These are phyloP conservation scores for Todiramphus chloris DNA, from an alignment of 2,113 vertebrate species.

Conservation along the genomic window DNA sequence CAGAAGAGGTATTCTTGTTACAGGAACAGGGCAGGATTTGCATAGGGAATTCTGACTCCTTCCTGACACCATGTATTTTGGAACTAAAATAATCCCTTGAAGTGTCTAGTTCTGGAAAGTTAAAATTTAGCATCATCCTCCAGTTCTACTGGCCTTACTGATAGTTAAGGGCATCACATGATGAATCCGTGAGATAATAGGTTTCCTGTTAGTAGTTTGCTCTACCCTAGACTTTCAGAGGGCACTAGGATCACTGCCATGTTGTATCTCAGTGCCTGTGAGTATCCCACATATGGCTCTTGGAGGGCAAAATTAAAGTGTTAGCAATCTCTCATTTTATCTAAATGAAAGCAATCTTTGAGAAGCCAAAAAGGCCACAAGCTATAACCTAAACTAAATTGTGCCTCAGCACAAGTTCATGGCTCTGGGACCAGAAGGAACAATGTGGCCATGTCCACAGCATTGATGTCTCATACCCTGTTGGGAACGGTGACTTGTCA, in stretches of 20 bases:
- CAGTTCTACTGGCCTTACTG: neutral
- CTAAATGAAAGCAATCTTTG: neutral
- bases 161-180: neutral
- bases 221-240: neutral
- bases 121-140: neutral
- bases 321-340: neutral
- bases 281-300: neutral
- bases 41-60: neutral
- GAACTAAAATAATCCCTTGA: neutral
- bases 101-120: neutral
- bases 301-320: neutral
- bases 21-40: neutral
- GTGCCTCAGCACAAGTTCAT: neutral
- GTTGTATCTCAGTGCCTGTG: neutral
- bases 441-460: accelerated
- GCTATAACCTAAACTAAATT: neutral
- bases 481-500: neutral
- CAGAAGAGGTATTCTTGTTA: neutral
- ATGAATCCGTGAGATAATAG: neutral
- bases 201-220: neutral
- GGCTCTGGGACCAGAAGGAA: neutral
- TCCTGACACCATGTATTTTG: neutral
- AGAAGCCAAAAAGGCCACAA: neutral
- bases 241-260: neutral
- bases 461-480: neutral